Base-by-base conservation (phyloP, 2,113 vertebrate species). In the Spea multiplicata region DNA sequence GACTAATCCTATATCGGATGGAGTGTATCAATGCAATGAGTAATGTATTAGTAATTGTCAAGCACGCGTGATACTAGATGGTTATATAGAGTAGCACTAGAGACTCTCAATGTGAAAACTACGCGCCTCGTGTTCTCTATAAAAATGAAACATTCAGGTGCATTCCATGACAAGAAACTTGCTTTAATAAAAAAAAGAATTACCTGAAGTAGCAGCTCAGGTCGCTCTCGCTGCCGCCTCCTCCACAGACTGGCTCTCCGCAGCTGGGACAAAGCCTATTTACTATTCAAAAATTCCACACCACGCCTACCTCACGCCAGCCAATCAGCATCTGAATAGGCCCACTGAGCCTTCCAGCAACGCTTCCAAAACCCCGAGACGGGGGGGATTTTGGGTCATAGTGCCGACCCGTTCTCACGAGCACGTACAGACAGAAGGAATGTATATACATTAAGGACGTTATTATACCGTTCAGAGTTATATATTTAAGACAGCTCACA, bases 251-350 rank as follows among this genome's bases (percentile, higher is more conserved):
- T 80, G 59, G 67, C 16, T 3, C 57, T 57, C 66, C 65, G 44
- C 52, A 73, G 49, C 44, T 71, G 77, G 76, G 70, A 80, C 77
- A 80, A 80, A 80, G 77, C 77, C 70, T 73, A 80, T 67, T 80
- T 67, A 73, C 77, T 80, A 73, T 73, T 73, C 77, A 30, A 53
- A 75, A 66, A 16, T 1, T 7, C 12, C 30, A 57, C 7, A n/a
- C n/a, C 10, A 62, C 52, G 62, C 77, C 77, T 52, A 73, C 45
- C 9, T 4, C 6, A 3, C 13, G 2, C 3, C 70, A 80, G 44
- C 77, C 77, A 80, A 80, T 73, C 50, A 30, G 69, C 2, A 9
- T 5, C 16, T 50, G n/a, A 8, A 59, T 59, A 12, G 10, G 55
- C 55, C 12, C 6, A 13, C 55, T 12, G 10, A 5, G 1, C n/a